phyloP scores from a whole-genome alignment of 2,888 invertebrate species.

The Orthosia cruda region DNA sequence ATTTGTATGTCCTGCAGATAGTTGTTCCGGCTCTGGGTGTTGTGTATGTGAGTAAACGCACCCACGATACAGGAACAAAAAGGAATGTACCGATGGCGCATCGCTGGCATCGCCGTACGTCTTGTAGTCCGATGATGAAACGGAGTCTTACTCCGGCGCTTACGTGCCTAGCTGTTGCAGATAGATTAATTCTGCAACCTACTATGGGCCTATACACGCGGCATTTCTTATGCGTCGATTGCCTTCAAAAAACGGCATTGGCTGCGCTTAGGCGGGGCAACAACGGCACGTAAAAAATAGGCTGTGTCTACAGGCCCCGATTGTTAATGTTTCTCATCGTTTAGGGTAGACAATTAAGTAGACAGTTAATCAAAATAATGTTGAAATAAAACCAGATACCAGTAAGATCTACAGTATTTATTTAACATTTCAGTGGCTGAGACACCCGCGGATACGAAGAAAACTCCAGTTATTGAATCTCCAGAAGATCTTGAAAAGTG shows the following conservation, averaged over 20 bases:
- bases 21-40: too few relatives aligned
- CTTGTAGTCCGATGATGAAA: too few relatives aligned
- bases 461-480: slow-evolving; percentile 83
- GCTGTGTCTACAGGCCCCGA: background rate
- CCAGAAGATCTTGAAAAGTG: slow-evolving; percentile 90
- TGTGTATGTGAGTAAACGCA: too few relatives aligned
- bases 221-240: background rate
- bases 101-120: too few relatives aligned
- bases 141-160: background rate
- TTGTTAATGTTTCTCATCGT: background rate
- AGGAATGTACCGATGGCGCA: too few relatives aligned
- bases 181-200: too few relatives aligned
- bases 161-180: background rate
- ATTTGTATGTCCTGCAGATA: too few relatives aligned
- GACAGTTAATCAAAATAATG: background rate
- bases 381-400: slow-evolving; percentile 30
- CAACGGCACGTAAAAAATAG: background rate
- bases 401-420: slow-evolving; percentile 39
- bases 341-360: background rate
- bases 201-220: background rate
- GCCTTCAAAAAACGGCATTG: background rate
- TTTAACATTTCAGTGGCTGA: slow-evolving; percentile 67
- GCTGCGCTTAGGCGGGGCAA: background rate
- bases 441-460: slow-evolving; percentile 57
- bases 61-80: too few relatives aligned